Conservation (phyloP, 2,113 vertebrate genomes). For the Eretmochelys imbricata region DNA sequence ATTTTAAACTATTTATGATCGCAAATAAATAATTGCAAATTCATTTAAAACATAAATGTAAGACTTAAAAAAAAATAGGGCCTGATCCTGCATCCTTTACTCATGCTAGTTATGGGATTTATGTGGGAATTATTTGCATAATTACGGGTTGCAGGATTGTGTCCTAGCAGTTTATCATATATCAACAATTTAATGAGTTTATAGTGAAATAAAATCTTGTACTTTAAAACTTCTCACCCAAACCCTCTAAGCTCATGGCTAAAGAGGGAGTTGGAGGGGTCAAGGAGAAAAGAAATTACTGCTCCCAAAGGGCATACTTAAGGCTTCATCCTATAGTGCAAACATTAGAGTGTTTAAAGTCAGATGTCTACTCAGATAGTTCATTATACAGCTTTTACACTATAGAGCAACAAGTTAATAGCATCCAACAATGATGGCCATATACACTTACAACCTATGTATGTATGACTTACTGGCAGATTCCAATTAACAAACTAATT, state of each 20-base stretch:
- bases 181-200: not conserved
- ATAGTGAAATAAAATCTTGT: not conserved
- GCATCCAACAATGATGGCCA: not conserved
- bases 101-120: not conserved
- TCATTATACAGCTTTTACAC: accelerated
- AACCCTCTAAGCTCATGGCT: not conserved
- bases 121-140: not conserved
- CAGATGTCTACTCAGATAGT: not conserved
- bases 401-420: accelerated
- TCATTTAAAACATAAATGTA: not conserved
- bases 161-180: not conserved
- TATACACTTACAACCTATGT: not conserved
- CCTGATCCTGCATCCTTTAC: not conserved
- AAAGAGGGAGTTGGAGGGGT: not conserved
- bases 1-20: not conserved
- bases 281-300: not conserved
- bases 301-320: not conserved
- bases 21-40: not conserved
- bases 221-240: not conserved
- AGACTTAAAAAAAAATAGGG: not conserved
- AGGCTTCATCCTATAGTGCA: accelerated
- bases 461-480: not conserved
- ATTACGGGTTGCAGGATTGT: not conserved
- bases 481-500: not conserved
- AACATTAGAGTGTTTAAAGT: not conserved